These are phyloP conservation scores for Hephaestus fuliginosus DNA, from an alignment of 2,797 vertebrate species.

Conservation along the genomic window DNA sequence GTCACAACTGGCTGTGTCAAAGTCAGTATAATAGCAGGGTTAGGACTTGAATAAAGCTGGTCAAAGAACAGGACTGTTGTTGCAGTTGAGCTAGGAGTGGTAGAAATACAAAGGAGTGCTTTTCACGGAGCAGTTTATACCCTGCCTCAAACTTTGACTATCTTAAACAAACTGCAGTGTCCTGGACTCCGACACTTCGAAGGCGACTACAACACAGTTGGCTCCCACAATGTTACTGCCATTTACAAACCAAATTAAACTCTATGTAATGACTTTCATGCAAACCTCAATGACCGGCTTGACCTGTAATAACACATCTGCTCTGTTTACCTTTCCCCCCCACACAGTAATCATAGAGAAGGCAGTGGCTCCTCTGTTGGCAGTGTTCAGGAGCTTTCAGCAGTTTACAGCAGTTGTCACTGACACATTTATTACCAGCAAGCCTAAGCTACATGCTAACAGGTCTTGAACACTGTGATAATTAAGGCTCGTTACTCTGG, in stretches of 20 bases:
- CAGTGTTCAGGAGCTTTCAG: slow-evolving; percentile 20
- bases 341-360: slow-evolving; percentile 18
- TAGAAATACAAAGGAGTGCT: slow-evolving; percentile 26
- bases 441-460: background rate
- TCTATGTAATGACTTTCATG: background rate
- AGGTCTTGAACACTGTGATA: slow-evolving; percentile 1
- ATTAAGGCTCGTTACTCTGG: background rate
- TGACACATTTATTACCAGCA: slow-evolving; percentile 23
- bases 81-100: slow-evolving; percentile 34
- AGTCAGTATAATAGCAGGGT: slow-evolving; percentile 25
- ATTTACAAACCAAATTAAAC: slow-evolving; percentile 22
- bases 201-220: background rate
- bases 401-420: slow-evolving; percentile 7
- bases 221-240: background rate
- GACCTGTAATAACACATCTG: slow-evolving; percentile 20
- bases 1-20: slow-evolving; percentile 30
- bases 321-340: slow-evolving; percentile 29
- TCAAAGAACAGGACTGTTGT: slow-evolving; percentile 14
- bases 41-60: slow-evolving; percentile 18
- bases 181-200: slow-evolving; percentile 2
- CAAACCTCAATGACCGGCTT: slow-evolving; percentile 17
- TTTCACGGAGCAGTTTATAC: slow-evolving; percentile 5
- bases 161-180: slow-evolving; percentile 2
- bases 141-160: slow-evolving; percentile 24
- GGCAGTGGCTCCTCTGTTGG: slow-evolving; percentile 3